Evolutionary conservation across 1,140 invertebrate species (phyloP).

Genomic region (Drosophila arizonae): DNA sequence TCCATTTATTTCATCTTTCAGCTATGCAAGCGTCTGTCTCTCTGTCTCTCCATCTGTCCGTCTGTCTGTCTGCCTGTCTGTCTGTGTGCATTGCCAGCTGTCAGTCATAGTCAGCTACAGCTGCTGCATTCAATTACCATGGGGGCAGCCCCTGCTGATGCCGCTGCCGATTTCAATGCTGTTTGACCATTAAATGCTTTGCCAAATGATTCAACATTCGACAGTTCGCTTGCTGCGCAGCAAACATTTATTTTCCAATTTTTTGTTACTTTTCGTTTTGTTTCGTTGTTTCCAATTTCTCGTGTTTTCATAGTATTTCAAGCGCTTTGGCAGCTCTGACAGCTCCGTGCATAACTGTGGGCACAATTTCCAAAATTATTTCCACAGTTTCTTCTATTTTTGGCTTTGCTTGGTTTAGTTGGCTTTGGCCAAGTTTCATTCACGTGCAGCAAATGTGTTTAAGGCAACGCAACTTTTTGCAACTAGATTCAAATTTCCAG

Average conservation of each 20-base stretch:
- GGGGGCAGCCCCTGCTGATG: background rate
- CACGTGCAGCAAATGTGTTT: constrained; percentile 13
- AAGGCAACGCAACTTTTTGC: constrained; percentile 19
- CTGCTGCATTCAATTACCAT: constrained; percentile 71
- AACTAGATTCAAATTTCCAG: constrained; percentile 37
- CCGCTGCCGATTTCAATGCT: background rate
- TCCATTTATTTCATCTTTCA: constrained; percentile 30
- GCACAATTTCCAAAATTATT: constrained; percentile 4
- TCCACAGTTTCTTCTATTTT: background rate
- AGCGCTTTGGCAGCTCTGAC: constrained; percentile 41
- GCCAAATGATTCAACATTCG: constrained; percentile 49
- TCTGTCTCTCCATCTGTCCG: background rate
- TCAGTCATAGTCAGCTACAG: constrained; percentile 45
- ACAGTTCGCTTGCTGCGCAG: constrained; percentile 50
- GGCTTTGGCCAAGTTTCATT: background rate
- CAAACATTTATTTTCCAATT: constrained; percentile 44
- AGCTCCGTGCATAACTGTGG: constrained; percentile 23
- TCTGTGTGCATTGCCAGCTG: constrained; percentile 33
- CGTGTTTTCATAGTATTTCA: constrained; percentile 9
- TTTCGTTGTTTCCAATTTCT: background rate
- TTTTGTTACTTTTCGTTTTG: constrained; percentile 17
- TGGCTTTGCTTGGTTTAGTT: background rate
- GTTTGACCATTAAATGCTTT: constrained; percentile 73
- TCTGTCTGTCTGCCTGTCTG: constrained; percentile 3
- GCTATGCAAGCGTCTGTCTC: background rate